Percentiles rank a stretch among this genome's conserved stretches.
Conservation (phyloP, 2,797 vertebrate species). For the Enteromius unitaeniatus region DNA sequence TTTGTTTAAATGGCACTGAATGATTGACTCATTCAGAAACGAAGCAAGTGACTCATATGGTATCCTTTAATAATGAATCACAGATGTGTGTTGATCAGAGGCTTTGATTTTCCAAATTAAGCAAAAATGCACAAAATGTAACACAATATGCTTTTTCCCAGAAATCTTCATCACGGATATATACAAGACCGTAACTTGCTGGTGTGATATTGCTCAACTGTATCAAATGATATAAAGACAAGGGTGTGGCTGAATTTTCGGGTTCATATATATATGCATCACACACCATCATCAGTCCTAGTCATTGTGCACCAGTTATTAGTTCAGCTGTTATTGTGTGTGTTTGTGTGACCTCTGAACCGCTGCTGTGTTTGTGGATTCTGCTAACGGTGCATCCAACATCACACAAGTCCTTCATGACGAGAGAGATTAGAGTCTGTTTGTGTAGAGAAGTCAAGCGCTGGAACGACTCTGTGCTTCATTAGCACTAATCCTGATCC, state of each 20-base stretch:
- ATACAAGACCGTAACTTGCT: not conserved
- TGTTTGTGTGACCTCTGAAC: conserved; percentile 1
- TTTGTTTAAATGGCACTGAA: too few species aligned
- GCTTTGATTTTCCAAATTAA: too few species aligned
- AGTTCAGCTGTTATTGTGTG: not conserved
- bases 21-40: too few species aligned
- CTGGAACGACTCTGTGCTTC: not conserved
- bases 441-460: not conserved
- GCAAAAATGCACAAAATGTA: too few species aligned
- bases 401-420: not conserved
- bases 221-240: too few species aligned
- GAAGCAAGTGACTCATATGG: too few species aligned
- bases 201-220: not conserved
- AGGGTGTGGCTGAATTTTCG: not conserved
- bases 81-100: too few species aligned
- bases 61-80: too few species aligned
- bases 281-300: too few species aligned
- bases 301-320: not conserved
- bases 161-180: too few species aligned
- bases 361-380: not conserved
- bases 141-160: too few species aligned
- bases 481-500: not conserved
- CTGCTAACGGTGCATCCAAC: not conserved
- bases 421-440: not conserved
- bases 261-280: not conserved